Base-by-base conservation (phyloP, 2,888 invertebrate genomes). In the Colostygia pectinataria region DNA sequence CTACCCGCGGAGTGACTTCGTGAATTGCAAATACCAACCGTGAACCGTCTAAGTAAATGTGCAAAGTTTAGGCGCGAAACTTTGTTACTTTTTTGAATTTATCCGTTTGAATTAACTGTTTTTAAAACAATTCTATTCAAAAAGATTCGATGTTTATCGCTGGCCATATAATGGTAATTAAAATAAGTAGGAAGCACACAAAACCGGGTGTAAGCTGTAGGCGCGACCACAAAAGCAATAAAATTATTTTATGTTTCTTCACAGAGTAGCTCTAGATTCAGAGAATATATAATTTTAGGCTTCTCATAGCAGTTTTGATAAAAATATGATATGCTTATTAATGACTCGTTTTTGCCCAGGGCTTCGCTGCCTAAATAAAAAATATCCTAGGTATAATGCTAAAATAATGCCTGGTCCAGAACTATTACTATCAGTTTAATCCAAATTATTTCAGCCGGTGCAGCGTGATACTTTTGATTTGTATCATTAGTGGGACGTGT, bases 11-110 rank as follows among this genome's bases (percentile, higher is more conserved):
- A 80, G 82, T 74, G 75, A 81, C 80, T 81, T 79, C 76, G 79
- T 81, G 88, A 88, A 87, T 88, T 86, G 86, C 88, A 89, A 89
- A 89, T 88, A 82, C 65, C 67, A 66, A 70, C 72, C 46, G 51
- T 72, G 39, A 50, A 50, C 43, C 24, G 72, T 72, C 73, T 71
- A 66, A 75, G 71, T 69, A 74, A 78, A 70, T 74, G 74, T 63
- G 66, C 63, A 62, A 65, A 68, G 56, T 67, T 68, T 67, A 60
- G 60, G 63, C 59, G 59, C 61, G 56, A 66, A 70, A 69, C 64
- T 69, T 69, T 51, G 44, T 51, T 57, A 58, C 51, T 61, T 61
- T 63, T 55, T 53, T 31, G 40, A 46, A 51, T 50, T 29, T 33
- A 53, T 48, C 38, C 34, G 57, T 63, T 72, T 65, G 54, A 66